phyloP scores from a whole-genome alignment of 2,113 vertebrate species.

The Pipa parva region DNA sequence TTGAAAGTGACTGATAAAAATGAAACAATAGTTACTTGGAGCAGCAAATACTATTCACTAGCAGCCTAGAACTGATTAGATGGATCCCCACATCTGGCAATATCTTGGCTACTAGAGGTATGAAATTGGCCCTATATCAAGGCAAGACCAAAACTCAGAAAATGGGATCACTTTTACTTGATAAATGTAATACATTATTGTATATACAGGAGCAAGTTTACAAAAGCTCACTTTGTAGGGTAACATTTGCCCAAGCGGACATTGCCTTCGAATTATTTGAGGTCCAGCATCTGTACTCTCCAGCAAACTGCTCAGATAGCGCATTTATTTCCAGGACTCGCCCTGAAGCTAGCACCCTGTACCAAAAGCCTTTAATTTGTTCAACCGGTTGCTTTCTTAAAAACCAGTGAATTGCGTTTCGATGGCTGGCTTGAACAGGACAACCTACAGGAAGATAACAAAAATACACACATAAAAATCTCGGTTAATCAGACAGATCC shows the following conservation, averaged over 20 bases:
- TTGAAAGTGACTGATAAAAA: no score
- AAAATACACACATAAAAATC: no score
- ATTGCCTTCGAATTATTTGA: conserved; percentile 53
- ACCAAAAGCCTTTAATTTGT: conserved; percentile 50
- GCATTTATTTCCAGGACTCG: conserved; percentile 73
- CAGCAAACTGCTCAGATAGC: conserved; percentile 56
- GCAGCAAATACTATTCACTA: no score
- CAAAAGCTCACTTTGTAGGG: conserved; percentile 63
- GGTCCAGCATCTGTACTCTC: conserved; percentile 64
- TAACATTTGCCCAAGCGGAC: conserved; percentile 68
- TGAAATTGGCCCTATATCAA: no score
- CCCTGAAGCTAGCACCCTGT: conserved; percentile 61
- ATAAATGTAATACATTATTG: no score
- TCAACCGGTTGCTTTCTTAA: conserved; percentile 60
- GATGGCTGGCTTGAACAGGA: conserved; percentile 60
- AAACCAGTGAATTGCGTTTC: conserved; percentile 62
- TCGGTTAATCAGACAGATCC: no score
- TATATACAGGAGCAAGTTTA: neutral
- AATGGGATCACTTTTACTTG: no score
- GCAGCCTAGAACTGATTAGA: no score
- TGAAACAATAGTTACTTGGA: no score
- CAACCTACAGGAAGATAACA: conserved; percentile 57
- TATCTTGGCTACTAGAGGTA: no score
- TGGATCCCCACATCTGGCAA: no score
- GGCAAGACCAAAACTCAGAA: no score